Evolutionary conservation across 2,113 vertebrate genomes (phyloP), one percentile per base, ranked within the genome.

Genomic region (Casuarius casuarius): DNA sequence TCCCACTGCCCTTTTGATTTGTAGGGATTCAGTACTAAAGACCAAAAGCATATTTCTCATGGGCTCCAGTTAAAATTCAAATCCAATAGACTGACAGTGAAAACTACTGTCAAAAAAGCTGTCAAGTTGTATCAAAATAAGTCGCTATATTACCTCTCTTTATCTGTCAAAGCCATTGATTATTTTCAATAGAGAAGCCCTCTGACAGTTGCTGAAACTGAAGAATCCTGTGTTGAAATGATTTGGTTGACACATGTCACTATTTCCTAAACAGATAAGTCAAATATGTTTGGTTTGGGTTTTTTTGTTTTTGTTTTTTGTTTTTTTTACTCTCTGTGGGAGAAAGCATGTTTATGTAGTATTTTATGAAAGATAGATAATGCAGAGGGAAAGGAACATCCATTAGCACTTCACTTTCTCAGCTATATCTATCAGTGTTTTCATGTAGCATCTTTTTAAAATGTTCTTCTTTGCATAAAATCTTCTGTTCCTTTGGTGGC

Each of bases 151-250:
- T 93, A 82, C 94, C 61, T 95, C 89, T 96, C 94, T 95, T 94
- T 95, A 85, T 90, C 97, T 96, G 96, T 97, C 96, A 97, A 94
- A 97, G 84, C 3, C 94, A 98, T 98, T 96, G 97, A 98, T 98
- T 98, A 96, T 96, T 98, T 98, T 97, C 97, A 96, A 91, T 97
- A 88, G 96, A 95, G 89, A 88, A 97, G 90, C 66, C 87, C 66
- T 90, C 91, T 93, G 97, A 97, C 97, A 97, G 97, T 89, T 94
- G 94, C 74, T 95, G 83, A 97, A 97, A 97, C 79, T 83, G 52
- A 90, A 92, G 86, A 96, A 92, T 91, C 94, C 79, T 6, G 2
- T 81, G 58, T 77, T 79, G 68, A 91, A 96, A 84, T 3, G 6
- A 92, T 95, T 91, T 95, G 75, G 65, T 78, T 95, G 96, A 97